A percentile compares a stretch with the other conserved stretches of the same genome.
These are phyloP conservation scores for Orthosia incerta DNA, from an alignment of 2,888 invertebrate species.

Conservation along the genomic window DNA sequence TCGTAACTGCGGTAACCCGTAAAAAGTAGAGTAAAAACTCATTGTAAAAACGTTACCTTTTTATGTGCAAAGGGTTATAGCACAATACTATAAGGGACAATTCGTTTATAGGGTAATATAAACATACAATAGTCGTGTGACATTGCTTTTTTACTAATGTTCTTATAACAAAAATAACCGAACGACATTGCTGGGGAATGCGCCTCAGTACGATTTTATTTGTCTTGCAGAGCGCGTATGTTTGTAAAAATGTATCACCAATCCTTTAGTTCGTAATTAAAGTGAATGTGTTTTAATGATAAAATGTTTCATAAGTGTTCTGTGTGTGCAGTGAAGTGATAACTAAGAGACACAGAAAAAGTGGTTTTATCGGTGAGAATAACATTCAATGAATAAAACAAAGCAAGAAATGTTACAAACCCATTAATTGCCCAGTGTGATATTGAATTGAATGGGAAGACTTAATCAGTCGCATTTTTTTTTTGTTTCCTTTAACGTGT, in stretches of 20 bases:
- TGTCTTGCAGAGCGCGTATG: slow-evolving; percentile 76
- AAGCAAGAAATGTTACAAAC: slow-evolving; percentile 9
- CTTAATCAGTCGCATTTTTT: slow-evolving; percentile 2
- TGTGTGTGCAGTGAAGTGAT: slow-evolving; percentile 33
- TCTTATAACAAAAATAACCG: slow-evolving; percentile 81
- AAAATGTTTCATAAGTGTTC: background rate
- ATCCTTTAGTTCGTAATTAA: slow-evolving; percentile 47
- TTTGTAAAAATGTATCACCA: slow-evolving; percentile 60
- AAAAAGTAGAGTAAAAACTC: slow-evolving; percentile 88
- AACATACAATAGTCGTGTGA: slow-evolving; percentile 82
- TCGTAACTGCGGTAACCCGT: slow-evolving; percentile 83
- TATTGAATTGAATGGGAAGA: slow-evolving; percentile 24
- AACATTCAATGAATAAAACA: slow-evolving; percentile 26
- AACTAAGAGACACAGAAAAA: slow-evolving; percentile 40
- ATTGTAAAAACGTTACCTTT: slow-evolving; percentile 77
- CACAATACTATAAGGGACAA: slow-evolving; percentile 77
- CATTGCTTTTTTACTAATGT: slow-evolving; percentile 83
- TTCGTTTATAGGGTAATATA: slow-evolving; percentile 86
- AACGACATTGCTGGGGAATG: slow-evolving; percentile 76
- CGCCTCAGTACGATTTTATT: slow-evolving; percentile 82
- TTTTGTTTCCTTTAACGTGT: slow-evolving; percentile 1
- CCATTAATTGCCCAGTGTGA: slow-evolving; percentile 26
- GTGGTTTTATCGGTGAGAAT: slow-evolving; percentile 41
- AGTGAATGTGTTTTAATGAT: slow-evolving; percentile 22
- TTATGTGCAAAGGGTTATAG: slow-evolving; percentile 82